Evolutionary conservation across 2,888 invertebrate species (phyloP), one percentile per base, ranked within the genome.

Genomic region (Cacoxenus indagator): DNA sequence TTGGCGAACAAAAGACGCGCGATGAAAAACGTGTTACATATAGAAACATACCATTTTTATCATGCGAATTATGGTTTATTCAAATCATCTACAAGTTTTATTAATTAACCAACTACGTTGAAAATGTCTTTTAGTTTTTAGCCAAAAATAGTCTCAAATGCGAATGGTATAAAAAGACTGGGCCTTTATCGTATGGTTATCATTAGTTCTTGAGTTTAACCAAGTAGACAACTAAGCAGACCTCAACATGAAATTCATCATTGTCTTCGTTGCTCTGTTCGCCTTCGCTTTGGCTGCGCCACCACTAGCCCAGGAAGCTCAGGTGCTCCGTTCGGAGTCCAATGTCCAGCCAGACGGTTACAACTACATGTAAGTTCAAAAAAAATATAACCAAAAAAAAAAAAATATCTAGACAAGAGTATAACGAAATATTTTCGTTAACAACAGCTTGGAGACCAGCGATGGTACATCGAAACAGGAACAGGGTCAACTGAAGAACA

Each of bases 271-370:
- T 55, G 77, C 80, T 48, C 70, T 84, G 48, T 72, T 81, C 67
- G 83, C 81, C 29, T 69, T 82, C 54, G 76, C 79, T 8, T 71
- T 78, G 19, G 82, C 85, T 46, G 77, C 76, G 26, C n/a, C n/a
- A n/a, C 77, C 79, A 45, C 17, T 17, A 31, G 27, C 31, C 5
- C 37, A 37, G 37, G 64, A 64, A 14, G 78, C 71, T 24, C 67
- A 69, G 64, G 70, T 74, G n/a, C 27, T 78, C 9, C 70, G 70
- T 17, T 74, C 73, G 14, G 74, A 75, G 17, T 87, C 88, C 64
- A 90, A 91, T 81, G 91, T 89, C 67, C 91, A 91, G 67, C 80
- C 89, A 9, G 90, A 90, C 74, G 87, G 89, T 43, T 91, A 91
- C 86, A 89, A 87, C 74, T 91, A 67, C 45, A 55, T n/a, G n/a